A percentile compares a stretch with the other conserved stretches of the same genome.
Conservation (phyloP, 2,888 invertebrate genomes). For the Neoaliturus tenellus region DNA sequence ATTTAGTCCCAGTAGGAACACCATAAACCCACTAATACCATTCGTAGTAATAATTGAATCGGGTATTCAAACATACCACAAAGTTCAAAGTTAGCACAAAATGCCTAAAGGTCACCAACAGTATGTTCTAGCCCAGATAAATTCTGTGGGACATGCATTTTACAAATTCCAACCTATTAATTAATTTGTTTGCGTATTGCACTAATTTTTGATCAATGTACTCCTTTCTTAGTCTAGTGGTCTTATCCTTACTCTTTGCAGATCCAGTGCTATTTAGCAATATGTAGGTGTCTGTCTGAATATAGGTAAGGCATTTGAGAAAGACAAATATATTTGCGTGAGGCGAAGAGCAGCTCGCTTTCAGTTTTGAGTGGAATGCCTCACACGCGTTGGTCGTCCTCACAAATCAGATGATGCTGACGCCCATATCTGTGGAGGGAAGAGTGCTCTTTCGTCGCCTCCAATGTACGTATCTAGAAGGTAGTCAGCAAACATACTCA, state of each 20-base stretch:
- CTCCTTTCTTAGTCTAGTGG: slow-evolving; percentile 39
- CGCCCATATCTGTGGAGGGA: slow-evolving; percentile 55
- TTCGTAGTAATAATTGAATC: slow-evolving; percentile 23
- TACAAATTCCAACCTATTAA: slow-evolving; percentile 36
- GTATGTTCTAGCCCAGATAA: slow-evolving; percentile 38
- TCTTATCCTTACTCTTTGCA: slow-evolving; percentile 32
- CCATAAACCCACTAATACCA: slow-evolving; percentile 22
- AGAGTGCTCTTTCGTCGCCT: slow-evolving; percentile 37
- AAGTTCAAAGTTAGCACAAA: slow-evolving; percentile 36
- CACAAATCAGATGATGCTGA: slow-evolving; percentile 47
- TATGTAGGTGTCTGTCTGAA: slow-evolving; percentile 34
- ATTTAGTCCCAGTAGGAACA: slow-evolving; percentile 18
- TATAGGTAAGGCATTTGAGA: slow-evolving; percentile 33
- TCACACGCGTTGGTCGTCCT: slow-evolving; percentile 52
- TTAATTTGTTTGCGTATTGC: slow-evolving; percentile 32
- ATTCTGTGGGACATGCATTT: slow-evolving; percentile 31
- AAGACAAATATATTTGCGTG: slow-evolving; percentile 55
- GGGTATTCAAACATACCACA: slow-evolving; percentile 41
- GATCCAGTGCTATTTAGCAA: slow-evolving; percentile 34
- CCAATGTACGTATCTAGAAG: slow-evolving; percentile 43
- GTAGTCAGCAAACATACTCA: slow-evolving; percentile 39
- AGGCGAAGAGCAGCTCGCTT: slow-evolving; percentile 34
- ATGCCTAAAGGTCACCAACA: slow-evolving; percentile 33
- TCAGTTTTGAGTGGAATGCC: slow-evolving; percentile 54
- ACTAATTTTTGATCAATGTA: slow-evolving; percentile 35